phyloP scores from a whole-genome alignment of 2,797 vertebrate genomes.

The Cygnus olor region DNA sequence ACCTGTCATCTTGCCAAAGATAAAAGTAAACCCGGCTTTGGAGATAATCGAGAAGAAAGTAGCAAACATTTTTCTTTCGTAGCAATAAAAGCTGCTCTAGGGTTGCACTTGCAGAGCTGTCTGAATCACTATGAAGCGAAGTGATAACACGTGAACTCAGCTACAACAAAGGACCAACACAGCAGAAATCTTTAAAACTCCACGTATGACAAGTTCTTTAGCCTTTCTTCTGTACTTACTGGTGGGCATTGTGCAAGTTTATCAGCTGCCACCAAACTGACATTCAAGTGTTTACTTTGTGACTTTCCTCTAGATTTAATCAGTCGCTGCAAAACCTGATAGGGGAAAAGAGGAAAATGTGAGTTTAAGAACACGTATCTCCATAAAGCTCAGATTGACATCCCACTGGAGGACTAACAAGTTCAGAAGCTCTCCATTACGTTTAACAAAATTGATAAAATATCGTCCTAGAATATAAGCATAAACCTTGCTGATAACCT shows the following conservation, averaged over 20 bases:
- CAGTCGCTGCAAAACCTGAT: conserved; percentile 93
- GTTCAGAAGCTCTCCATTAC: not conserved
- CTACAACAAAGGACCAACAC: not conserved
- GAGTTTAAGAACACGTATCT: not conserved
- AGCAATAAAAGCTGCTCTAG: not conserved
- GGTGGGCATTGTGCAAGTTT: conserved; percentile 96
- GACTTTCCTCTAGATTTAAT: conserved; percentile 98
- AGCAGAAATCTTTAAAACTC: not conserved
- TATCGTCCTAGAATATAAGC: not conserved
- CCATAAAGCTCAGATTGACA: not conserved
- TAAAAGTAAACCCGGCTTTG: not conserved
- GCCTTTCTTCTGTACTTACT: conserved; percentile 81
- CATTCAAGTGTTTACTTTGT: conserved; percentile 98
- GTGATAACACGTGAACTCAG: not conserved
- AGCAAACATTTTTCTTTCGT: not conserved
- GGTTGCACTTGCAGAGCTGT: not conserved
- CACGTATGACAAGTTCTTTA: not conserved
- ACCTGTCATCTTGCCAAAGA: not conserved
- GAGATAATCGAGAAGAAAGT: not conserved
- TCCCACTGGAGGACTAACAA: not conserved
- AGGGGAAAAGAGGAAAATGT: conserved; percentile 43
- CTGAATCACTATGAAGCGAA: not conserved
- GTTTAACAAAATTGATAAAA: not conserved
- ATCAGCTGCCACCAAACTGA: conserved; percentile 98
- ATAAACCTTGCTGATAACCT: not conserved